These are phyloP conservation scores for Euleptes europaea DNA, from an alignment of 2,113 vertebrate species.

Conservation along the genomic window DNA sequence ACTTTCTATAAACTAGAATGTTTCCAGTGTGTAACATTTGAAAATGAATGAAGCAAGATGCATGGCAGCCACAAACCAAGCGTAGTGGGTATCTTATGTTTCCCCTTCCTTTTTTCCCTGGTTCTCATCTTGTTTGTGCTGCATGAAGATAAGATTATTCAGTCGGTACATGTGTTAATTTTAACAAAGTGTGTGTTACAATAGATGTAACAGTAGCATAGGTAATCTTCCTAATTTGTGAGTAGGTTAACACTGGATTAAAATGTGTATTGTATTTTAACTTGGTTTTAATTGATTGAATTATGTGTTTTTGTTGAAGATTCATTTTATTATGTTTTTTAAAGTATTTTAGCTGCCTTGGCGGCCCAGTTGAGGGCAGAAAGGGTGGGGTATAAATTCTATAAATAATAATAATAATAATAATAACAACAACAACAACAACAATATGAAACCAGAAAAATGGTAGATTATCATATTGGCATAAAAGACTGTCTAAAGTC, in stretches of 20 bases:
- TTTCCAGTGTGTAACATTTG: not conserved
- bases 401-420: too few relatives aligned
- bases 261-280: not conserved
- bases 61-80: not conserved
- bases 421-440: too few relatives aligned
- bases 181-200: not conserved
- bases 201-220: not conserved
- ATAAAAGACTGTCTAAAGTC: not conserved
- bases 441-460: not conserved
- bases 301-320: too few relatives aligned
- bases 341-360: too few relatives aligned
- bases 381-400: too few relatives aligned
- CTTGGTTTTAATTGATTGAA: too few relatives aligned
- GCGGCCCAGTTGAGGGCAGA: too few relatives aligned
- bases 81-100: not conserved
- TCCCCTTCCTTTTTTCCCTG: not conserved
- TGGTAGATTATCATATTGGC: not conserved
- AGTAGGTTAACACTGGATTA: not conserved
- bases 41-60: not conserved
- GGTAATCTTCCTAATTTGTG: not conserved
- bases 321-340: too few relatives aligned
- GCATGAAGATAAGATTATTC: conserved; percentile 1
- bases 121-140: not conserved
- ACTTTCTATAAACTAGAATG: not conserved
- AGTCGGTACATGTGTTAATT: not conserved